These are phyloP conservation scores for Eurystomus gularis DNA, from an alignment of 2,113 vertebrate genomes.

Conservation along the genomic window DNA sequence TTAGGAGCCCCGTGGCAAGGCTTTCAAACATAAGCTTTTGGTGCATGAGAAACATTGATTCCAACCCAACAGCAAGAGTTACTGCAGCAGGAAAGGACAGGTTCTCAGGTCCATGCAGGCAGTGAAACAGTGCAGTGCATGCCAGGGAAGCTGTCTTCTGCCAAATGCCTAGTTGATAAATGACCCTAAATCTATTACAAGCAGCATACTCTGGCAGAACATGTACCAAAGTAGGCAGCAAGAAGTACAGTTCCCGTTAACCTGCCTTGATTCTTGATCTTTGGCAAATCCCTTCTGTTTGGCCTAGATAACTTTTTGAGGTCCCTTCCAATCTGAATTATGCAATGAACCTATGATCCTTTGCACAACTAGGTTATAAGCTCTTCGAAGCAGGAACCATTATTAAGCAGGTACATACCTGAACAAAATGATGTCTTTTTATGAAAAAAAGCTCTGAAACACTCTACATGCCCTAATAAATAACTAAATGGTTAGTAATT, in stretches of 20 bases:
- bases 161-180: constrained; percentile 20
- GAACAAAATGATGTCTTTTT: not conserved
- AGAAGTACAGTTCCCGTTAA: not conserved
- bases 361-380: not conserved
- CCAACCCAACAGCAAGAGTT: not conserved
- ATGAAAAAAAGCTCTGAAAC: not conserved
- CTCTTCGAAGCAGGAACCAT: not conserved
- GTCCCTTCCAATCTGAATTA: not conserved
- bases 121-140: not conserved
- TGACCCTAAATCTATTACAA: constrained; percentile 44
- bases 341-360: not conserved
- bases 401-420: not conserved
- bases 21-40: not conserved
- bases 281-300: not conserved
- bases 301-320: not conserved
- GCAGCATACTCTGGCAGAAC: not conserved
- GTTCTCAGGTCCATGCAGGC: not conserved
- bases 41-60: not conserved
- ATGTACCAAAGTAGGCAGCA: constrained; percentile 5
- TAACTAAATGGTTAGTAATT: not conserved
- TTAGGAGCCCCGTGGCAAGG: not conserved
- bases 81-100: not conserved
- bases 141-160: not conserved
- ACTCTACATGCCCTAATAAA: not conserved
- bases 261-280: not conserved